Evolutionary conservation across 2,113 vertebrate species (phyloP).

Genomic region (Tragelaphus buxtoni): DNA sequence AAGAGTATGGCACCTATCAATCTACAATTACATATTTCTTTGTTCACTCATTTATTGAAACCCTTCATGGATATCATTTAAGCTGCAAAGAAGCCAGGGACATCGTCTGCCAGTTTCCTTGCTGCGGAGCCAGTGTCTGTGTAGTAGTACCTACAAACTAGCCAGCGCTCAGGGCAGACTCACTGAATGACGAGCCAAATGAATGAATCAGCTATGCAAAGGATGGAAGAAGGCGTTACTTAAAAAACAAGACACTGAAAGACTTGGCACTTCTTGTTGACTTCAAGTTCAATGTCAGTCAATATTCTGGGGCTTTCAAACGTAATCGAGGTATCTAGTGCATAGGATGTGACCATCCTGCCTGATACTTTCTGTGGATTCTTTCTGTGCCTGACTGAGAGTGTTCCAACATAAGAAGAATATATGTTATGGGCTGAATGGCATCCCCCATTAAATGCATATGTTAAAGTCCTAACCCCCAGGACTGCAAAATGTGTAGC

Average conservation of each 20-base stretch:
- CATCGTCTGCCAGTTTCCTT: not conserved
- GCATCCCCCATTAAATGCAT: not conserved
- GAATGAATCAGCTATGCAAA: not conserved
- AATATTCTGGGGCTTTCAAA: not conserved
- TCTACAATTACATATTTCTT: not conserved
- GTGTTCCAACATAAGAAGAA: not conserved
- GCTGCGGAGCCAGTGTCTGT: not conserved
- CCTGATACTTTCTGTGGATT: not conserved
- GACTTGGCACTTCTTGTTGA: not conserved
- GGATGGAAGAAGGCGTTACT: not conserved
- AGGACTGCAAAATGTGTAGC: not conserved
- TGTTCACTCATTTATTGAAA: not conserved
- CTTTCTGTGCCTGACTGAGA: not conserved
- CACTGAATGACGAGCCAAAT: not conserved
- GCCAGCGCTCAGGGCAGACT: not conserved
- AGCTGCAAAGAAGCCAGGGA: not conserved
- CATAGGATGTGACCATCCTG: not conserved
- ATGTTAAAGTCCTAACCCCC: not conserved
- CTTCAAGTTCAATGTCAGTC: not conserved
- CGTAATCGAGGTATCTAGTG: not conserved
- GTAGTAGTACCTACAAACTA: not conserved
- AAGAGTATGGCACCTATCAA: not conserved
- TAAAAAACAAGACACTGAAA: not conserved
- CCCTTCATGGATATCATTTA: not conserved
- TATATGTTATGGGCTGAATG: not conserved